Evolutionary conservation across 2,888 invertebrate species (phyloP), one percentile per base, ranked within the genome.

Genomic region (Cosmia trapezina): DNA sequence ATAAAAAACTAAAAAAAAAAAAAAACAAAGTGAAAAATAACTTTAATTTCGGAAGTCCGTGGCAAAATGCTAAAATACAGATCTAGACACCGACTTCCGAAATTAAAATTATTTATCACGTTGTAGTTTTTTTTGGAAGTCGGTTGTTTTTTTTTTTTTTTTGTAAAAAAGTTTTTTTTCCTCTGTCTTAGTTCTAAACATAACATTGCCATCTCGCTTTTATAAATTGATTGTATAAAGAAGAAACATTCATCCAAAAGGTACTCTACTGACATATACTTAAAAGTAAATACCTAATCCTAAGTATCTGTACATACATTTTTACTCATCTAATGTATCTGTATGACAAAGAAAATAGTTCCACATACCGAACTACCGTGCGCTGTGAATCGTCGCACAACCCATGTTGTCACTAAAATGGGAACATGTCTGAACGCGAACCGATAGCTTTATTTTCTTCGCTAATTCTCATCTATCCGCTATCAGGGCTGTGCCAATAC

Each of bases 241-340:
- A 37, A 45, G 56, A 45, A 81, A 70, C 68, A 66, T 66, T 68
- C 51, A 78, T 49, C 37, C 45, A 62, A 57, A 57, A 73, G 65
- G 43, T 66, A 74, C 61, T 62, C 70, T 79, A 83, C 70, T 72
- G 62, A 83, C 64, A 70, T 47, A 70, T 56, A 82, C 62, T 68
- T 79, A 67, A 11, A 11, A 69, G 66, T 62, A 60, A 73, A 71
- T 65, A 84, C 49, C 54, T 85, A 80, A 72, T 62, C 45, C 80
- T 80, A 77, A 74, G 47, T 54, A 74, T 49, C 70, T 80, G 65
- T 75, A 75, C 74, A 74, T 54, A 41, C 22, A 71, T 57, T 68
- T 59, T 62, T 64, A 64, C 28, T 71, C n/a, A 73, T 70, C n/a
- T 61, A 60, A 53, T 65, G 45, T 54, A 53, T 66, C 62, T 47